Evolutionary conservation across 1,140 invertebrate genomes (phyloP).

Genomic region (Venustaconcha ellipsiformis): DNA sequence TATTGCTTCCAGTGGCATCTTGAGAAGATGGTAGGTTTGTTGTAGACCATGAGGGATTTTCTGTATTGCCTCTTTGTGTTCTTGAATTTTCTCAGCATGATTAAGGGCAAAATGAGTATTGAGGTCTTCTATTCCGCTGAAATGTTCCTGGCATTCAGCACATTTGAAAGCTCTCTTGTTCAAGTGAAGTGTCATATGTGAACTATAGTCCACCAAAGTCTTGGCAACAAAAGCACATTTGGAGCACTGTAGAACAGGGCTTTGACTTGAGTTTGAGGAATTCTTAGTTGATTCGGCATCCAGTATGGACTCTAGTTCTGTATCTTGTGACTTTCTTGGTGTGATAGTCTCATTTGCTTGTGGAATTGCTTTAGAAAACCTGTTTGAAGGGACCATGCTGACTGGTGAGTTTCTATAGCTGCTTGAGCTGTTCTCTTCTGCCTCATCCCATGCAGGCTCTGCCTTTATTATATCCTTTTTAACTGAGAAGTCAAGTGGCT

Average conservation of each 20-base stretch:
- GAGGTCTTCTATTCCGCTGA: conserved; percentile 60
- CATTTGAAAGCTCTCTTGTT: conserved; percentile 64
- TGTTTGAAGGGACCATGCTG: too few relatives aligned
- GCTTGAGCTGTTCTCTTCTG: too few relatives aligned
- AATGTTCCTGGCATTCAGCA: conserved; percentile 62
- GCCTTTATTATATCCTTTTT: too few relatives aligned
- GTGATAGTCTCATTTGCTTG: too few relatives aligned
- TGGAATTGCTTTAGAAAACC: too few relatives aligned
- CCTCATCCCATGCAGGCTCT: too few relatives aligned
- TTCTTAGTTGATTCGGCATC: too few relatives aligned
- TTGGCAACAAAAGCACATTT: conserved; percentile 59
- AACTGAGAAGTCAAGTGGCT: conserved; percentile 62
- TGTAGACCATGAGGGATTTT: conserved; percentile 63
- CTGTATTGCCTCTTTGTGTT: conserved; percentile 62
- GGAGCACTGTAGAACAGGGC: conserved; percentile 42
- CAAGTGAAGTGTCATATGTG: conserved; percentile 62
- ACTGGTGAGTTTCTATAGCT: too few relatives aligned
- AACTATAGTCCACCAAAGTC: conserved; percentile 56
- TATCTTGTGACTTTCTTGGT: too few relatives aligned
- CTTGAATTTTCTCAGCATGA: conserved; percentile 58
- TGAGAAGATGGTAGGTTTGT: conserved; percentile 64
- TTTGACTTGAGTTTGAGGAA: background rate
- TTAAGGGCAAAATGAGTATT: conserved; percentile 60
- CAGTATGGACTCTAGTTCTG: too few relatives aligned
- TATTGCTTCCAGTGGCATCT: conserved; percentile 61